Evolutionary conservation across 2,797 vertebrate species (phyloP).

Genomic region (Galaxias olidus): DNA sequence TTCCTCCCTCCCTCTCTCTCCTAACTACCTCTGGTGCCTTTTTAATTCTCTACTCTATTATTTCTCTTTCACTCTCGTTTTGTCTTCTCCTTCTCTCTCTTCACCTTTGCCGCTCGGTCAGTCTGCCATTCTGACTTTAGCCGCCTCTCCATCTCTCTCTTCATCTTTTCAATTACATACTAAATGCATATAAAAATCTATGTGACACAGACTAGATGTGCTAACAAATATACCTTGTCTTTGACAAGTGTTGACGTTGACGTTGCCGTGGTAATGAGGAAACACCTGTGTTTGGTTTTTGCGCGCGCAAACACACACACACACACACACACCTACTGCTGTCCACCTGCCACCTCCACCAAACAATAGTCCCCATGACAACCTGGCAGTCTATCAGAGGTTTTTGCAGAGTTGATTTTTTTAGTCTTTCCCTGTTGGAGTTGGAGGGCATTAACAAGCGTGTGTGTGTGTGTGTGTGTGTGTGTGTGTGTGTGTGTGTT

Average conservation of each 20-base stretch:
- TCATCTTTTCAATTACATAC: too few relatives aligned
- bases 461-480: background rate
- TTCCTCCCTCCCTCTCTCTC: constrained; percentile 3
- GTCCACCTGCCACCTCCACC: constrained; percentile 29
- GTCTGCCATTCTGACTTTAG: too few relatives aligned
- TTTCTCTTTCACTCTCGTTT: background rate
- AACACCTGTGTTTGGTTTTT: background rate
- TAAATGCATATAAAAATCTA: too few relatives aligned
- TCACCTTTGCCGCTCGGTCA: constrained; percentile 12
- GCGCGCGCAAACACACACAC: constrained; percentile 2
- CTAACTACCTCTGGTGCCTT: too few relatives aligned
- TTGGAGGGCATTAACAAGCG: too few relatives aligned
- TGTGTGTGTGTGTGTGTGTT: too few relatives aligned
- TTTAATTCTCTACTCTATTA: too few relatives aligned
- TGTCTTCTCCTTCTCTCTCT: constrained; percentile 9
- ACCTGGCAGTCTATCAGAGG: constrained; percentile 54
- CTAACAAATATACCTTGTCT: too few relatives aligned
- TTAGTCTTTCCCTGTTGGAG: background rate
- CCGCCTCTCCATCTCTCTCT: too few relatives aligned
- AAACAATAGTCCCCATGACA: constrained; percentile 66
- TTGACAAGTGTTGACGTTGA: background rate
- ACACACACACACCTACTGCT: constrained; percentile 22
- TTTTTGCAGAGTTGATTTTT: constrained; percentile 46
- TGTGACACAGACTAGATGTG: too few relatives aligned
- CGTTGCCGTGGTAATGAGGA: constrained; percentile 15